A percentile compares a stretch with the other conserved stretches of the same genome.
phyloP scores from a whole-genome alignment of 2,888 invertebrate species.

The Mimachlamys varia region DNA sequence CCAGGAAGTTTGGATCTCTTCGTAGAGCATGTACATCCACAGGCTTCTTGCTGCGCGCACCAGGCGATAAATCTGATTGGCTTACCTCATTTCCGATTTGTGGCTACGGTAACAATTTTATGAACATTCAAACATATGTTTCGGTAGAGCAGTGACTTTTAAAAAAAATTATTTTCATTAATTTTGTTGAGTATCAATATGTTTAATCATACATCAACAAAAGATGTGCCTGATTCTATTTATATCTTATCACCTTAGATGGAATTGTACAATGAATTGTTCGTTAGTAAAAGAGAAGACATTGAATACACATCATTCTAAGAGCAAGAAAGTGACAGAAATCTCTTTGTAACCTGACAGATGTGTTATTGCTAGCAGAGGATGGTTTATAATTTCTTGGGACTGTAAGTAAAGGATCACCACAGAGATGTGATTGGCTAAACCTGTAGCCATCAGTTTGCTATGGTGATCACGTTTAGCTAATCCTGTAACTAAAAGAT shows the following conservation, averaged over 20 bases:
- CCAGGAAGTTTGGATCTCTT: not conserved
- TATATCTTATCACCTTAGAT: not conserved
- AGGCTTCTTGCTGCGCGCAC: not conserved
- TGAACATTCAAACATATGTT: not conserved
- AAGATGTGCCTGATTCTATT: not conserved
- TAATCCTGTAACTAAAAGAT: no score
- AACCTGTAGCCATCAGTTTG: no score
- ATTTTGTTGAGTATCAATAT: not conserved
- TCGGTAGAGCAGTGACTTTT: not conserved
- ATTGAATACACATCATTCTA: no score
- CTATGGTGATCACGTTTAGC: no score
- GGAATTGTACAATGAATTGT: not conserved
- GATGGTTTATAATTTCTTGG: no score
- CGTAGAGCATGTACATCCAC: not conserved
- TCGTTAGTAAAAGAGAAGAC: not conserved
- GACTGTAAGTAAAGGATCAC: no score
- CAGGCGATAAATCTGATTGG: not conserved
- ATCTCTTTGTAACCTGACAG: no score
- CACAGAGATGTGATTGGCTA: no score
- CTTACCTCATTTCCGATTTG: conserved; percentile 10
- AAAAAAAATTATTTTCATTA: not conserved
- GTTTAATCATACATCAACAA: not conserved
- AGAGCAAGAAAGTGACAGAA: no score
- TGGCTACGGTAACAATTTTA: not conserved
- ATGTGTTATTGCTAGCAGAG: no score